Conservation (phyloP, 2,888 invertebrate species). For the Noctua fimbriata region DNA sequence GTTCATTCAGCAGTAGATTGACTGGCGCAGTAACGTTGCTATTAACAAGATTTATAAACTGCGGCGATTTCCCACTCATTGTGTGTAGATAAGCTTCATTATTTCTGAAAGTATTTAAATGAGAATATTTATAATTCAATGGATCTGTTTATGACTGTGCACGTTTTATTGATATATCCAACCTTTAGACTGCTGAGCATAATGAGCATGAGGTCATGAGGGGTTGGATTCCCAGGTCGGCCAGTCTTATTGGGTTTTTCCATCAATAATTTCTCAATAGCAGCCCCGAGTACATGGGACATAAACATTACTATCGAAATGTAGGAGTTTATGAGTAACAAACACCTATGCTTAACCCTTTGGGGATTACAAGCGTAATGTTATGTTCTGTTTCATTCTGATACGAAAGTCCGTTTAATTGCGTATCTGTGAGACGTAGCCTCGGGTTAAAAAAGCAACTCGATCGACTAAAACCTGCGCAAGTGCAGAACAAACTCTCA, state of each 20-base stretch:
- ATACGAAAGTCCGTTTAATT: no score
- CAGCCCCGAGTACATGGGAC: not conserved
- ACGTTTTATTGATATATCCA: not conserved
- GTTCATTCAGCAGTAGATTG: constrained; percentile 74
- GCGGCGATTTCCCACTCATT: constrained; percentile 67
- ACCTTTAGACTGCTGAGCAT: not conserved
- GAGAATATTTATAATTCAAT: not conserved
- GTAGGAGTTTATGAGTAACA: not conserved
- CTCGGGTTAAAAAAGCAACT: no score
- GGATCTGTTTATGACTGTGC: constrained; percentile 19
- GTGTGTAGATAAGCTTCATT: constrained; percentile 72
- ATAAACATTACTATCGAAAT: not conserved
- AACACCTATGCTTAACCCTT: not conserved
- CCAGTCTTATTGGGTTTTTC: not conserved
- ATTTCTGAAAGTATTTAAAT: constrained; percentile 72
- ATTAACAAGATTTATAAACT: constrained; percentile 71
- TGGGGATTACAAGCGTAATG: no score
- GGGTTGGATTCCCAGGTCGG: no score
- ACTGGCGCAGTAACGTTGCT: constrained; percentile 71
- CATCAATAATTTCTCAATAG: not conserved
- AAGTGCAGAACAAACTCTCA: no score
- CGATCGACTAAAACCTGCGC: no score
- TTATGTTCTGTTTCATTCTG: no score
- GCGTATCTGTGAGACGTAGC: no score
- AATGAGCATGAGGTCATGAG: not conserved